Base-by-base conservation (phyloP, 1,140 invertebrate genomes). In the Leptinotarsa texana region DNA sequence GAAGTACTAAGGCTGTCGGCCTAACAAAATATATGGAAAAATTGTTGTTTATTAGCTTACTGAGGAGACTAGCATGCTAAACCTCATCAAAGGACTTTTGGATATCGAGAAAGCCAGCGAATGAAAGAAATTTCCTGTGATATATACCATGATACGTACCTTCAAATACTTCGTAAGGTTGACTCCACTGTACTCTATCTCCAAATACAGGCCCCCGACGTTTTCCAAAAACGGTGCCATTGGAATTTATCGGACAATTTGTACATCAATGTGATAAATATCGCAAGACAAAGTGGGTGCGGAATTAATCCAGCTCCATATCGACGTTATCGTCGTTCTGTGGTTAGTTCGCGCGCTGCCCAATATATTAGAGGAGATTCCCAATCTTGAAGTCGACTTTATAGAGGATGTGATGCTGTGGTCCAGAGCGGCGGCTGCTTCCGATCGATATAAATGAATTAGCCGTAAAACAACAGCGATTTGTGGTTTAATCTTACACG, bases 401-500 rank as follows among this genome's bases (percentile, higher is more conserved):
- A 78, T 78, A 69, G 76, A 75, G 76, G 74, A 76, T 79, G 74
- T 79, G 78, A 78, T 79, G 72, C 76, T 76, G 76, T 62, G 73
- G 78, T 75, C 62, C 57, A 21, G 47, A 75, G 67, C 70, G 69
- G 65, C 72, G 75, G 69, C 75, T 75, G 70, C 66, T 79, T 63
- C 65, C 75, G 79, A 80, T 83, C 82, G 81, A 83, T 83, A 83
- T 82, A 84, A 82, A 84, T 82, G 82, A 84, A 84, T 84, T 84
- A 84, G 81, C 81, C 81, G 79, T 83, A 83, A 84, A 81, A 83
- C 82, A 84, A 83, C 82, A 84, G 79, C 82, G 82, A 84, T 84
- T 84, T 84, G 83, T 82, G 83, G 83, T 84, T 84, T 84, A 84
- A 84, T 84, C 82, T 84, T 82, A 80, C 81, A 82, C 83, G 81